Conservation (phyloP, 2,888 invertebrate species). For the Drosophila niveifrons region DNA sequence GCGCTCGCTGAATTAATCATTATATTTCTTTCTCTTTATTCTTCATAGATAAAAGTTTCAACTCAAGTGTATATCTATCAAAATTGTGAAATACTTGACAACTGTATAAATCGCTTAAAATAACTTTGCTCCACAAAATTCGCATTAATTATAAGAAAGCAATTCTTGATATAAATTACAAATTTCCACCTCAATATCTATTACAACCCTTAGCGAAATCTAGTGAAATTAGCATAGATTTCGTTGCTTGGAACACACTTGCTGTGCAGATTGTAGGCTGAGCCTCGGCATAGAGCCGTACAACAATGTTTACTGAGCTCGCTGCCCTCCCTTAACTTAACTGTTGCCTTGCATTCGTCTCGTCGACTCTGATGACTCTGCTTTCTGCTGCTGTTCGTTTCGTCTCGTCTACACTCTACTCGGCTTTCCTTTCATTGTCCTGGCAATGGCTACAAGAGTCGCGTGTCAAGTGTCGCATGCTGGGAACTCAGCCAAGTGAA, state of each 20-base stretch:
- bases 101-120: too few species aligned
- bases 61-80: too few species aligned
- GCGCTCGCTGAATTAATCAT: too few species aligned
- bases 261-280: constrained; percentile 5
- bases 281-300: constrained; percentile 13
- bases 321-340: background rate
- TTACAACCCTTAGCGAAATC: background rate
- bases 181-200: too few species aligned
- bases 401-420: background rate
- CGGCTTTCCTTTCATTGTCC: constrained; percentile 33
- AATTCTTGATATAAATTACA: too few species aligned
- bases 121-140: too few species aligned
- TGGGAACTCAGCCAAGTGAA: constrained; percentile 24
- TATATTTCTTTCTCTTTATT: too few species aligned
- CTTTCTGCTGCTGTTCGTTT: background rate
- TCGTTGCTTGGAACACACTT: constrained; percentile 6
- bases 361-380: too few species aligned
- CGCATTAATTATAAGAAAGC: too few species aligned
- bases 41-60: too few species aligned
- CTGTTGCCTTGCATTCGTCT: background rate
- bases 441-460: constrained; percentile 53
- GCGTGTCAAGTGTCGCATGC: constrained; percentile 71
- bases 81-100: too few species aligned
- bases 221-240: background rate
- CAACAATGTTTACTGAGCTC: constrained; percentile 19